Evolutionary conservation across 2,797 vertebrate species (phyloP).

Genomic region (Myotis planiceps): DNA sequence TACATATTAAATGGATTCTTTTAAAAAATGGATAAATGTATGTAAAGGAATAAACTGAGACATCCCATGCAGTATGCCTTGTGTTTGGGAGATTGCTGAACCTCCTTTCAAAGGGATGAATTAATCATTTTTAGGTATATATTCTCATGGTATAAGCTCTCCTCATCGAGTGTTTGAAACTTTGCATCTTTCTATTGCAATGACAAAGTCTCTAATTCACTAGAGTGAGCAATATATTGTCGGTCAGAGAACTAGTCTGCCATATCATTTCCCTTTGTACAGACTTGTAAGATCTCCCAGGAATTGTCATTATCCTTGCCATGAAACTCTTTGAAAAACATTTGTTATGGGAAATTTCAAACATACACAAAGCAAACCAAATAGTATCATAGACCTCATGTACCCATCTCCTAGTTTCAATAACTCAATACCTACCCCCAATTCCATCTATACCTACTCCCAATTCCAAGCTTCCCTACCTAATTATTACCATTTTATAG

Average conservation of each 20-base stretch:
- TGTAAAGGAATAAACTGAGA: not conserved
- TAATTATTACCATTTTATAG: not conserved
- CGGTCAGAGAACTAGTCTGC: not conserved
- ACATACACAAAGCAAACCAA: not conserved
- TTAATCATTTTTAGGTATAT: not conserved
- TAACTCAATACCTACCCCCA: not conserved
- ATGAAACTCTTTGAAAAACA: not conserved
- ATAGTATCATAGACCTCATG: not conserved
- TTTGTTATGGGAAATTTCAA: not conserved
- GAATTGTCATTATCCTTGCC: not conserved
- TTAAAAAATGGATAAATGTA: not conserved
- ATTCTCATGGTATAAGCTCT: not conserved
- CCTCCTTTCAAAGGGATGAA: not conserved
- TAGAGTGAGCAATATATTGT: not conserved
- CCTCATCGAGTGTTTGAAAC: not conserved
- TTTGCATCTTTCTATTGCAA: not conserved
- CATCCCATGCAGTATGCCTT: fast-evolving
- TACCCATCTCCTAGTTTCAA: not conserved
- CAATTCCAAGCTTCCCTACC: not conserved
- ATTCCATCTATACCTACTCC: not conserved
- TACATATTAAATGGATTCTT: not conserved
- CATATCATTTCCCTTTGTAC: not conserved
- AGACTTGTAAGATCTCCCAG: not conserved
- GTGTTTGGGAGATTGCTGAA: no score
- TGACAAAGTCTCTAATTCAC: not conserved